These are phyloP conservation scores for Aradophagus sp. DNA, from an alignment of 1,140 invertebrate species.

Conservation along the genomic window DNA sequence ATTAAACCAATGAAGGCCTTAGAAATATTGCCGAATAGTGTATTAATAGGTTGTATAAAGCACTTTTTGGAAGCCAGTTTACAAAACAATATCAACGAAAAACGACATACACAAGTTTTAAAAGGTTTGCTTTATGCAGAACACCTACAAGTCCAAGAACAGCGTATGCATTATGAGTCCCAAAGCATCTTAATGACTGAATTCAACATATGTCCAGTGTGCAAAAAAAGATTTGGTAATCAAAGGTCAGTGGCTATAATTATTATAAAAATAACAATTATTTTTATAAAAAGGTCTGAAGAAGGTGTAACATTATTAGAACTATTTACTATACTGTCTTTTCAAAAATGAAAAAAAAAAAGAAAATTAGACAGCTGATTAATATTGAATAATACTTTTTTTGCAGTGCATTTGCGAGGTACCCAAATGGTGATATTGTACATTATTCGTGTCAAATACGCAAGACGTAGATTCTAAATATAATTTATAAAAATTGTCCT, in stretches of 20 bases:
- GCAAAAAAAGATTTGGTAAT: slow-evolving; percentile 93
- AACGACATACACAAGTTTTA: slow-evolving; percentile 83
- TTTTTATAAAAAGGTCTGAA: too few species aligned
- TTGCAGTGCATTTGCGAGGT: slow-evolving; percentile 91
- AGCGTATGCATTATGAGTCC: slow-evolving; percentile 86
- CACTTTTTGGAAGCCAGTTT: slow-evolving; percentile 86
- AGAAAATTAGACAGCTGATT: slow-evolving; percentile 13
- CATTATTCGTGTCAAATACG: slow-evolving; percentile 88
- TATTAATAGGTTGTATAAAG: slow-evolving; percentile 83
- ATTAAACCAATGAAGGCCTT: slow-evolving; percentile 87
- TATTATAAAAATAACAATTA: slow-evolving; percentile 1
- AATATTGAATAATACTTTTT: slow-evolving; percentile 18
- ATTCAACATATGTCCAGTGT: slow-evolving; percentile 90
- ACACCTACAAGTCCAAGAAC: slow-evolving; percentile 85
- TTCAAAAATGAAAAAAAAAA: neutral
- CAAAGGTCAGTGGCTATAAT: slow-evolving; percentile 79
- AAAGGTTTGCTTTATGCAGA: slow-evolving; percentile 89
- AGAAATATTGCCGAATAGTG: slow-evolving; percentile 83
- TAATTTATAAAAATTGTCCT: slow-evolving; percentile 3
- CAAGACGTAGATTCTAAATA: slow-evolving; percentile 59
- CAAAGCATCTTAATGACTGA: slow-evolving; percentile 89
- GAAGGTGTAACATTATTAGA: too few species aligned
- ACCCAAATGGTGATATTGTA: slow-evolving; percentile 93
- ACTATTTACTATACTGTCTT: too few species aligned
- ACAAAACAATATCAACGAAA: slow-evolving; percentile 82